Evolutionary conservation across 2,797 vertebrate genomes (phyloP).

Genomic region (Acanthurus lineatus): DNA sequence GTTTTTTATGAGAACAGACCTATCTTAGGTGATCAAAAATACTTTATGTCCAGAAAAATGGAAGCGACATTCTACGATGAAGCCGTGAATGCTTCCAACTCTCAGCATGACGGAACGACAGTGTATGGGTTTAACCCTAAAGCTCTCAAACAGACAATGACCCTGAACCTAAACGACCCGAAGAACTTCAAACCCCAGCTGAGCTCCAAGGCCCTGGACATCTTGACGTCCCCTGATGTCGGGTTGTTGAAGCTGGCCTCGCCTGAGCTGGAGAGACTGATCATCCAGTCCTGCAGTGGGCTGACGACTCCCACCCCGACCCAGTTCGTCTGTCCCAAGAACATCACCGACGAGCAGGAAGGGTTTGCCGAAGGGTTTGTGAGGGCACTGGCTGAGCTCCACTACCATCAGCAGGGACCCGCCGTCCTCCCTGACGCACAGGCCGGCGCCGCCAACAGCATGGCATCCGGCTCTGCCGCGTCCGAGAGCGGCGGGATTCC

Average conservation of each 20-base stretch:
- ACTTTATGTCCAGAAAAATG: constrained; percentile 92
- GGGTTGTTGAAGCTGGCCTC: constrained; percentile 94
- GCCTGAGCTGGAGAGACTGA: constrained; percentile 93
- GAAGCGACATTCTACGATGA: constrained; percentile 97
- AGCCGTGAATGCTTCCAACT: constrained; percentile 89
- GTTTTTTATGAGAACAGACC: constrained; percentile 14
- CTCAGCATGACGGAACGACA: constrained; percentile 83
- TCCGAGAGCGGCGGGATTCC: constrained; percentile 70
- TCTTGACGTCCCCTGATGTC: constrained; percentile 94
- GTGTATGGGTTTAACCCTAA: constrained; percentile 92
- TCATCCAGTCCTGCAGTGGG: constrained; percentile 96
- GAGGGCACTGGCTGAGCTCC: constrained; percentile 92
- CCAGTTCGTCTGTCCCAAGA: constrained; percentile 94
- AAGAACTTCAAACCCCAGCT: constrained; percentile 93
- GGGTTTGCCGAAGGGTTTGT: constrained; percentile 95
- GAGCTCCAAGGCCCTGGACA: constrained; percentile 91
- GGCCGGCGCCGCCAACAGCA: constrained; percentile 53
- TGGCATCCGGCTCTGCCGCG: constrained; percentile 64
- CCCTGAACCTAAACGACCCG: constrained; percentile 94
- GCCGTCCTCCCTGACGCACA: constrained; percentile 68
- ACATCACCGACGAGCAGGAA: constrained; percentile 95
- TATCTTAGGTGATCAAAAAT: constrained; percentile 32
- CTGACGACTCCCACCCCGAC: constrained; percentile 94
- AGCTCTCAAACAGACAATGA: constrained; percentile 93
- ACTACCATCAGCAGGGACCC: constrained; percentile 91